Percentiles rank a stretch among this genome's conserved stretches.
These are phyloP conservation scores for Gymnocypris eckloni DNA, from an alignment of 2,797 vertebrate species.

Conservation along the genomic window DNA sequence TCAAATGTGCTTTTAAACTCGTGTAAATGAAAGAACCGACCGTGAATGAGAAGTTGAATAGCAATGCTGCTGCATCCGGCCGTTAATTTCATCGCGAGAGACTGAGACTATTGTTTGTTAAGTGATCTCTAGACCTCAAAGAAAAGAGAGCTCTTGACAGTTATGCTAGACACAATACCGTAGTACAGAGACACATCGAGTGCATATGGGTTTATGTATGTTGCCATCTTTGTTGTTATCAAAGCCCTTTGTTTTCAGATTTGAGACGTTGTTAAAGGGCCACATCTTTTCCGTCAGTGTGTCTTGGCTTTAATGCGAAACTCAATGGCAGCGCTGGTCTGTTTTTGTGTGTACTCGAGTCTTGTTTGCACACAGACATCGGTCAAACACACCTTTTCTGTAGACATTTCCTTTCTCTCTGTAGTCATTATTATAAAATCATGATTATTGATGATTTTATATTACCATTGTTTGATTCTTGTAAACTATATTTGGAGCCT, in stretches of 20 bases:
- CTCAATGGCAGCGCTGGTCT: background rate
- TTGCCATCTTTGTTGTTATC: background rate
- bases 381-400: conserved; percentile 24
- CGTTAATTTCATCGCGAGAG: background rate
- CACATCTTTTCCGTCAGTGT: background rate
- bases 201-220: background rate
- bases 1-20: background rate
- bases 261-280: conserved; percentile 15
- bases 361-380: background rate
- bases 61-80: background rate
- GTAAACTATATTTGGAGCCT: background rate
- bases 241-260: conserved; percentile 15
- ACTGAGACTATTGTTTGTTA: conserved; percentile 28
- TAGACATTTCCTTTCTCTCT: background rate
- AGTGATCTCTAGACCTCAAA: conserved; percentile 1
- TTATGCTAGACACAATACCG: conserved; percentile 6
- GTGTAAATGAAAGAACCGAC: background rate
- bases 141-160: conserved; percentile 38
- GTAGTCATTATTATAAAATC: background rate
- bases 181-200: background rate
- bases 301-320: conserved; percentile 1
- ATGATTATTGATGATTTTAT: background rate
- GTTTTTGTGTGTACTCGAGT: background rate
- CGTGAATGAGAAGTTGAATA: background rate
- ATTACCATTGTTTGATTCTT: background rate